Evolutionary conservation across 2,113 vertebrate genomes (phyloP).

Genomic region (Notiomystis cincta): DNA sequence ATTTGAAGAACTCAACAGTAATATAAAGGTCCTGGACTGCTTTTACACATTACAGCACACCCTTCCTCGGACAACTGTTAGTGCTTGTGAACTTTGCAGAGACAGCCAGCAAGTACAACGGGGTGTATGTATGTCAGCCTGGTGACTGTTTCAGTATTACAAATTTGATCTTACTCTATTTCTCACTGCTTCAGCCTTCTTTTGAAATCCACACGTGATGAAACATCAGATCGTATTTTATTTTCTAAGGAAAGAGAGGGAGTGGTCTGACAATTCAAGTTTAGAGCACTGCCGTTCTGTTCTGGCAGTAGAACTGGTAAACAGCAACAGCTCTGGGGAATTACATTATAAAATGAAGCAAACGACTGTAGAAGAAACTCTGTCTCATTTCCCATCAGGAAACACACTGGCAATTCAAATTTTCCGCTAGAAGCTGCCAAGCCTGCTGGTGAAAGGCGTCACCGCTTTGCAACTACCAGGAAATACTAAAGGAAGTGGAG

Average conservation of each 20-base stretch:
- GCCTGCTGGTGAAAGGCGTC: neutral
- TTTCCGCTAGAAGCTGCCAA: conserved; percentile 2
- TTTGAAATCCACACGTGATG: neutral
- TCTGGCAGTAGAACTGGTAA: neutral
- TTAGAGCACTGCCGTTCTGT: neutral
- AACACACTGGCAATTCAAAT: neutral
- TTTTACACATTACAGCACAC: neutral
- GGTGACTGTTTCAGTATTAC: neutral
- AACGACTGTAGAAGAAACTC: neutral
- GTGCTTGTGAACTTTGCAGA: neutral
- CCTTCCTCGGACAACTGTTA: neutral
- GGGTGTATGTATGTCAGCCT: neutral
- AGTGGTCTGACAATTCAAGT: neutral
- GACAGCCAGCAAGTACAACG: neutral
- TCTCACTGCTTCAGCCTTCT: neutral
- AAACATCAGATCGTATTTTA: neutral
- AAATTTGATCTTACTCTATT: neutral
- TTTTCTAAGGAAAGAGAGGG: neutral
- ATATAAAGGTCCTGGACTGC: neutral
- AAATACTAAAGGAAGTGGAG: neutral
- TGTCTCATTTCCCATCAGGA: neutral
- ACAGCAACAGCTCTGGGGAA: neutral
- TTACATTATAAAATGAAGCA: neutral
- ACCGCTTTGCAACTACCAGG: neutral
- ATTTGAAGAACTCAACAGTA: neutral